These are phyloP conservation scores for Capitella teleta DNA, from an alignment of 1,140 invertebrate species.

Conservation along the genomic window DNA sequence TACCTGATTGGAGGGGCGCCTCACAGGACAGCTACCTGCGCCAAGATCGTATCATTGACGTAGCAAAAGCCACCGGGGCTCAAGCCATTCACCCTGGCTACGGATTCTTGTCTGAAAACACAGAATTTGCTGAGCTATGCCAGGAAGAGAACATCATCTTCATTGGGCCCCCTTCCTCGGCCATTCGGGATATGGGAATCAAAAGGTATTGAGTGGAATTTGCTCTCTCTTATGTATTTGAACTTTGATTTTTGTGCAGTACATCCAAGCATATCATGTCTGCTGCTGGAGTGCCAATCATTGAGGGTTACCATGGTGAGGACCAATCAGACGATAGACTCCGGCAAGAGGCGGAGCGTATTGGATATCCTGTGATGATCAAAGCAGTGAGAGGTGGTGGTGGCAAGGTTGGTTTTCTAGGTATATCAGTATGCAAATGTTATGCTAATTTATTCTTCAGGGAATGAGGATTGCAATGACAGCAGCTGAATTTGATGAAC, in stretches of 20 bases:
- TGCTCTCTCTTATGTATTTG: too few species aligned
- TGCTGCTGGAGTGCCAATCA: constrained; percentile 80
- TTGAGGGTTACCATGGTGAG: constrained; percentile 88
- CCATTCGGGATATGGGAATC: constrained; percentile 96
- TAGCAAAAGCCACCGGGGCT: too few species aligned
- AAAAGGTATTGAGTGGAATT: too few species aligned
- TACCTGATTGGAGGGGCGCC: too few species aligned
- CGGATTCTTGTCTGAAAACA: constrained; percentile 45
- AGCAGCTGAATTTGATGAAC: constrained; percentile 67
- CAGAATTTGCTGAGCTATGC: constrained; percentile 43
- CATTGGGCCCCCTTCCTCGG: constrained; percentile 66
- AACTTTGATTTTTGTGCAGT: too few species aligned
- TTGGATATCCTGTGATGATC: constrained; percentile 96
- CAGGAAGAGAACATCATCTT: constrained; percentile 36
- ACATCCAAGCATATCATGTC: constrained; percentile 92
- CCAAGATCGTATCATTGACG: too few species aligned
- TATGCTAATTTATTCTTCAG: constrained; percentile 36
- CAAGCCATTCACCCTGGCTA: constrained; percentile 47
- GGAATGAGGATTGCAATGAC: constrained; percentile 87
- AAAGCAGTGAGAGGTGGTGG: constrained; percentile 95
- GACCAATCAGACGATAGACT: constrained; percentile 69
- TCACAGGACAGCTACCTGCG: too few species aligned
- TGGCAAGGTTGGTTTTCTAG: background rate
- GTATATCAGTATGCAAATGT: background rate
- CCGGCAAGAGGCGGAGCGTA: constrained; percentile 63